These are phyloP conservation scores for Platycheirus albimanus DNA, from an alignment of 2,888 invertebrate species.

Conservation along the genomic window DNA sequence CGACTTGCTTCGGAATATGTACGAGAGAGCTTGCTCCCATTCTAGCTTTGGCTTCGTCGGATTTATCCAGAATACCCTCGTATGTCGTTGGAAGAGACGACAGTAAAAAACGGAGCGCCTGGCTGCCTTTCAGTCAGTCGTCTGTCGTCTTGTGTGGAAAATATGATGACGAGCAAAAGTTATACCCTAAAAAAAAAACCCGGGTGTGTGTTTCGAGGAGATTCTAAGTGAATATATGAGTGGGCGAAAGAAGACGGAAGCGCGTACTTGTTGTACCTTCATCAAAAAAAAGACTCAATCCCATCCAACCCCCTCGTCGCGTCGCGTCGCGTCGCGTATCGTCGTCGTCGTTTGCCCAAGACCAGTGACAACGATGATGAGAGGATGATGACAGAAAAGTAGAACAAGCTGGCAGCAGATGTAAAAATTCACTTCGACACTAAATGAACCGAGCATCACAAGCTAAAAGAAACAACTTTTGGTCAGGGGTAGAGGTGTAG, in stretches of 20 bases:
- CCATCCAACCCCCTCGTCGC: background rate
- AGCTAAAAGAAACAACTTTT: constrained; percentile 42
- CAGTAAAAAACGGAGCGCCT: constrained; percentile 46
- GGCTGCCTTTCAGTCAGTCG: constrained; percentile 49
- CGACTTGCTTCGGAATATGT: constrained; percentile 36
- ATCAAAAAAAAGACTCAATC: constrained; percentile 9
- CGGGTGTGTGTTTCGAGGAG: constrained; percentile 24
- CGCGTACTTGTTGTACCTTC: constrained; percentile 70
- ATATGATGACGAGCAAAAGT: constrained; percentile 67
- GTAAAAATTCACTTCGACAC: constrained; percentile 73
- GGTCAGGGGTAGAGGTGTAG: background rate
- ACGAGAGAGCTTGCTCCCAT: constrained; percentile 22
- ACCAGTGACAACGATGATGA: constrained; percentile 56
- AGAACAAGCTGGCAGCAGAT: constrained; percentile 73
- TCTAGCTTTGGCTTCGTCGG: constrained; percentile 29
- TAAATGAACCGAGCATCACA: constrained; percentile 68
- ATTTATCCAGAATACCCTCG: constrained; percentile 30
- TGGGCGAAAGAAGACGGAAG: constrained; percentile 48
- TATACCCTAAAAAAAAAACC: constrained; percentile 40
- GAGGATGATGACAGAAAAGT: constrained; percentile 73
- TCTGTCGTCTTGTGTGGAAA: constrained; percentile 65
- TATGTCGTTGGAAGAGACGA: too few relatives aligned
- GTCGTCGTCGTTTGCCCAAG: too few relatives aligned
- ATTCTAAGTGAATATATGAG: constrained; percentile 7
- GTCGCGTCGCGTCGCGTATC: background rate